Conservation (phyloP, 2,888 invertebrate species). For the Drosophila antonietae region DNA sequence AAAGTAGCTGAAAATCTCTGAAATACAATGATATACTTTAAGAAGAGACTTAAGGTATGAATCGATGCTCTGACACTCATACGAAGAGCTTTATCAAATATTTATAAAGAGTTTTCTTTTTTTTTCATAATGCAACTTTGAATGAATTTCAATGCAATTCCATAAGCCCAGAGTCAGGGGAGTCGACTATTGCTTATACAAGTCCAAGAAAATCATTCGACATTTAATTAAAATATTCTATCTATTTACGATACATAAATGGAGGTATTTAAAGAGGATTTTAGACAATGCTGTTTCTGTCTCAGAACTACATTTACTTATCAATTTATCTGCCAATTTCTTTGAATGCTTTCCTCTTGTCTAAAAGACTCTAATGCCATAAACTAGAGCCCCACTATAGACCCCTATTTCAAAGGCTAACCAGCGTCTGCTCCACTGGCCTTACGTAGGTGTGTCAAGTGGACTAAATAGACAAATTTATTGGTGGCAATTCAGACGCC, state of each 20-base stretch:
- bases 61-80: neutral
- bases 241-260: too few species aligned
- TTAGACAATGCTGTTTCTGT: neutral
- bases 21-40: neutral
- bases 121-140: too few species aligned
- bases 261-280: neutral
- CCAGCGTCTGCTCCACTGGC: slow-evolving; percentile 22
- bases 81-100: neutral
- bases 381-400: slow-evolving; percentile 41
- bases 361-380: slow-evolving; percentile 21
- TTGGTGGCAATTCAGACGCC: slow-evolving; percentile 61
- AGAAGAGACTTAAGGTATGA: neutral
- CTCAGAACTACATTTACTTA: neutral
- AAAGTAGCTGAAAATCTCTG: neutral
- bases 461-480: slow-evolving; percentile 66
- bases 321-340: neutral
- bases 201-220: too few species aligned
- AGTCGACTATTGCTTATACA: too few species aligned
- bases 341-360: neutral
- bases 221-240: too few species aligned
- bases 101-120: neutral
- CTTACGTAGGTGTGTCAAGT: slow-evolving; percentile 70
- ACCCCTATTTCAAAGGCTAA: slow-evolving; percentile 24
- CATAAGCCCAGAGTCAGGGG: neutral
- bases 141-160: neutral